phyloP scores from a whole-genome alignment of 2,888 invertebrate species.

The Drosophila formosana region DNA sequence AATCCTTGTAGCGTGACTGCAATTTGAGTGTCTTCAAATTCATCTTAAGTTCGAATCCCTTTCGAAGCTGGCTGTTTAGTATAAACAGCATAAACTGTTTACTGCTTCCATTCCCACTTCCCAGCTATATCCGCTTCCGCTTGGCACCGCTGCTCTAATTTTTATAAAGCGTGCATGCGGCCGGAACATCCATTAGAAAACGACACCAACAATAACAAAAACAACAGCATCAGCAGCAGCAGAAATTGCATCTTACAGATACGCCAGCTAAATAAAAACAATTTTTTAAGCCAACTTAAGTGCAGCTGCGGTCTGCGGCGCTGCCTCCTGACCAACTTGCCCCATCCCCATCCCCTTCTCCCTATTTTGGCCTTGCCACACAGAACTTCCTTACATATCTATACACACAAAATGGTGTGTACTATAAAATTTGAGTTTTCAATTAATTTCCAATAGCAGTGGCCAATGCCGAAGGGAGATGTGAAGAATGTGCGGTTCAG shows the following conservation, averaged over 20 bases:
- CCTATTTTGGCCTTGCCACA: background rate
- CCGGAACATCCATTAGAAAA: slow-evolving; percentile 69
- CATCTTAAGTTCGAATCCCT: slow-evolving; percentile 3
- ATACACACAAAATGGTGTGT: slow-evolving; percentile 27
- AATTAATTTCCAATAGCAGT: slow-evolving; percentile 77
- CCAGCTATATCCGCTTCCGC: slow-evolving; percentile 25
- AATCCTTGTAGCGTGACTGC: slow-evolving; percentile 1
- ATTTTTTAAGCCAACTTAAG: slow-evolving; percentile 69
- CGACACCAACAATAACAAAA: slow-evolving; percentile 25
- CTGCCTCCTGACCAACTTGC: background rate
- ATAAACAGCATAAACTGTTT: slow-evolving; percentile 18
- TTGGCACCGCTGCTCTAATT: slow-evolving; percentile 56
- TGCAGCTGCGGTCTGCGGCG: slow-evolving; percentile 56
- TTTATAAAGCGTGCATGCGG: slow-evolving; percentile 61
- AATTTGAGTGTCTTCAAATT: background rate
- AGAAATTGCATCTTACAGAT: slow-evolving; percentile 56
- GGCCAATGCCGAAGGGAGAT: slow-evolving; percentile 4
- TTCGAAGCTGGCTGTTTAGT: slow-evolving; percentile 4
- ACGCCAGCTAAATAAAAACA: slow-evolving; percentile 58
- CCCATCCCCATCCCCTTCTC: background rate
- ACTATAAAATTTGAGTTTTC: slow-evolving; percentile 70
- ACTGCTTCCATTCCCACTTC: slow-evolving; percentile 15
- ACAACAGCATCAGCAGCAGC: slow-evolving; percentile 9
- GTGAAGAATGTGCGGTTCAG: slow-evolving; percentile 25
- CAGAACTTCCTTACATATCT: slow-evolving; percentile 3